Conservation (phyloP, 2,797 vertebrate species). For the Tiaroga cobitis region DNA sequence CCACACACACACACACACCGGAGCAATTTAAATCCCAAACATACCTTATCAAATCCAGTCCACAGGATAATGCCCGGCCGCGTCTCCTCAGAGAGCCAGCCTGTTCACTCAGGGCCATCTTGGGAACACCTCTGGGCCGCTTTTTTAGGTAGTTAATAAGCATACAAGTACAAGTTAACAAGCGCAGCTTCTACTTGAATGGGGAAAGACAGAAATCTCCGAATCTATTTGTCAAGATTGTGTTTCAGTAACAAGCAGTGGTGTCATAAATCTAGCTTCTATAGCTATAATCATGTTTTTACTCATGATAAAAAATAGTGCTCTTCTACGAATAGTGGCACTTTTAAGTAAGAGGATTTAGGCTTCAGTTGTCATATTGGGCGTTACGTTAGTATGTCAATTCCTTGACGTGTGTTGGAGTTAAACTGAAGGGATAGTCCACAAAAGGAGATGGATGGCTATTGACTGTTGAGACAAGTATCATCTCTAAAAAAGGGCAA, state of each 20-base stretch:
- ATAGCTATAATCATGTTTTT: not conserved
- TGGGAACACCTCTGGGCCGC: not conserved
- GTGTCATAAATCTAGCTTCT: not conserved
- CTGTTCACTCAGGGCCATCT: not conserved
- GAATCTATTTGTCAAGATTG: not conserved
- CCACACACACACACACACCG: conserved; percentile 43
- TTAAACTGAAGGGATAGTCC: not conserved
- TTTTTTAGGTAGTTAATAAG: not conserved
- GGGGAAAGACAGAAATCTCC: not conserved
- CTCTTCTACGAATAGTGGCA: not conserved
- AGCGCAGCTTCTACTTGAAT: not conserved
- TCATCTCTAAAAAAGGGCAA: not conserved
- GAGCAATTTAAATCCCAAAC: conserved; percentile 38
- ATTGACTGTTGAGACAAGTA: not conserved
- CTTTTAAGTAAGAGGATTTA: not conserved
- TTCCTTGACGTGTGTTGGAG: not conserved
- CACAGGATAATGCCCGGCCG: not conserved
- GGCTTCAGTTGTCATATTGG: not conserved
- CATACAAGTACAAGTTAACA: not conserved
- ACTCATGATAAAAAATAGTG: not conserved
- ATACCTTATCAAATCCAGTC: conserved; percentile 2
- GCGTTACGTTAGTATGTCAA: too few species aligned
- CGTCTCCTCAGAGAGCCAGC: not conserved
- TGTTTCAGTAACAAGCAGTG: not conserved
- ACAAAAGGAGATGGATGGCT: not conserved